Conservation (phyloP, 2,888 invertebrate genomes). For the Anagyrus pseudococci region DNA sequence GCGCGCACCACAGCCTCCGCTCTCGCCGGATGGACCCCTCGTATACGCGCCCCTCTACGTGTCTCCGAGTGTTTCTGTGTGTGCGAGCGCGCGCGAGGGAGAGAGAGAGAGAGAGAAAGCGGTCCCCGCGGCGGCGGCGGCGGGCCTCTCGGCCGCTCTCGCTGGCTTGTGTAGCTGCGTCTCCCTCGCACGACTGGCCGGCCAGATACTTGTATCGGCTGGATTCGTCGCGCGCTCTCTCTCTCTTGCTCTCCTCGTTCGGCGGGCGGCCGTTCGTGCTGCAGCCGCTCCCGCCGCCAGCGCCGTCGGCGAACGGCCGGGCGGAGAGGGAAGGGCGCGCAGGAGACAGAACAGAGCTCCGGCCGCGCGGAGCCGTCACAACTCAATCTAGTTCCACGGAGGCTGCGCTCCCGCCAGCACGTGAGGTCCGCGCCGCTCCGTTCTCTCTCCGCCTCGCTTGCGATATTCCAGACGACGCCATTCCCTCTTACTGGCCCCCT, state of each 20-base stretch:
- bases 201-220: too few species aligned
- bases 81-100: neutral
- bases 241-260: too few species aligned
- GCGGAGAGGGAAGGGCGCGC: slow-evolving; percentile 33
- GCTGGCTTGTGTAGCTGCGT: neutral
- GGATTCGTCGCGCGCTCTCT: too few species aligned
- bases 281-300: too few species aligned
- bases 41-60: neutral
- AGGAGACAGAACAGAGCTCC: slow-evolving; percentile 43
- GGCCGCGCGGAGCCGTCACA: slow-evolving; percentile 57
- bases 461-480: too few species aligned
- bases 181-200: neutral
- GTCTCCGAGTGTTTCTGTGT: slow-evolving; percentile 1
- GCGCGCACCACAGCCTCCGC: slow-evolving; percentile 1
- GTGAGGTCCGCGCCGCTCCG: neutral
- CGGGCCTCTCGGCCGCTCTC: slow-evolving; percentile 1
- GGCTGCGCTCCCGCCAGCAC: slow-evolving; percentile 48
- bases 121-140: neutral
- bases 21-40: slow-evolving; percentile 5
- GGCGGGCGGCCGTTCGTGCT: too few species aligned
- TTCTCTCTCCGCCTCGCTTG: too few species aligned
- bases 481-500: too few species aligned
- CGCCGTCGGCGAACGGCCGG: slow-evolving; percentile 29
- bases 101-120: too few species aligned
- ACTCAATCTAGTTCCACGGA: slow-evolving; percentile 60